These are phyloP conservation scores for Eciton burchellii DNA, from an alignment of 1,140 invertebrate genomes.

Conservation along the genomic window DNA sequence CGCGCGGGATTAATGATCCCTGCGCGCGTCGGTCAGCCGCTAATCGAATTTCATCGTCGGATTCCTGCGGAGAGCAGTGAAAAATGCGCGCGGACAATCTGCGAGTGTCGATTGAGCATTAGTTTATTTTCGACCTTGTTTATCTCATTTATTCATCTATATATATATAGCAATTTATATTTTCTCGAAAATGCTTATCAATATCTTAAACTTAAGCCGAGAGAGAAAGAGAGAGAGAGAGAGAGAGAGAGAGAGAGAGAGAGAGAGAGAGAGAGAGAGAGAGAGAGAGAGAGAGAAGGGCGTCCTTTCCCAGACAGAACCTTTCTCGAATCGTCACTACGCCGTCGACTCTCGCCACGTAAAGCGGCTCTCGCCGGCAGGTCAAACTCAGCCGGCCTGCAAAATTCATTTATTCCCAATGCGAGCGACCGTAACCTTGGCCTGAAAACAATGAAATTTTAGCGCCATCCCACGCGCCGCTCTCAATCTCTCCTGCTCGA, in stretches of 20 bases:
- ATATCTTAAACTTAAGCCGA: no score
- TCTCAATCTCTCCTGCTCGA: conserved; percentile 36
- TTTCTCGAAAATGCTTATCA: no score
- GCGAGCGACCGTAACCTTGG: conserved; percentile 45
- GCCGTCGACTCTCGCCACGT: background rate
- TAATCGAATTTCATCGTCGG: conserved; percentile 52
- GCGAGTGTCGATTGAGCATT: background rate
- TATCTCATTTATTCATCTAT: background rate
- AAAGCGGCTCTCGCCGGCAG: background rate
- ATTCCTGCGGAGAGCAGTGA: conserved; percentile 13
- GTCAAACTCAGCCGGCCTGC: background rate
- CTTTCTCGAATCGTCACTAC: no score
- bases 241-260: no score
- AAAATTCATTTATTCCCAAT: background rate
- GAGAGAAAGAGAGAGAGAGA: no score
- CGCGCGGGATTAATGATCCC: conserved; percentile 36
- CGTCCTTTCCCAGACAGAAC: no score
- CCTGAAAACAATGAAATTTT: conserved; percentile 62
- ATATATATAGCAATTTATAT: no score
- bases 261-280: no score
- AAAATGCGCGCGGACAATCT: conserved; percentile 13
- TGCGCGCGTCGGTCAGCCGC: conserved; percentile 44
- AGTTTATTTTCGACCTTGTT: conserved; percentile 23
- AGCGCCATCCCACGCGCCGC: conserved; percentile 34
- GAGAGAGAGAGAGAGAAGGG: no score